Conservation (phyloP, 2,797 vertebrate genomes). For the Orestias chungarensis region DNA sequence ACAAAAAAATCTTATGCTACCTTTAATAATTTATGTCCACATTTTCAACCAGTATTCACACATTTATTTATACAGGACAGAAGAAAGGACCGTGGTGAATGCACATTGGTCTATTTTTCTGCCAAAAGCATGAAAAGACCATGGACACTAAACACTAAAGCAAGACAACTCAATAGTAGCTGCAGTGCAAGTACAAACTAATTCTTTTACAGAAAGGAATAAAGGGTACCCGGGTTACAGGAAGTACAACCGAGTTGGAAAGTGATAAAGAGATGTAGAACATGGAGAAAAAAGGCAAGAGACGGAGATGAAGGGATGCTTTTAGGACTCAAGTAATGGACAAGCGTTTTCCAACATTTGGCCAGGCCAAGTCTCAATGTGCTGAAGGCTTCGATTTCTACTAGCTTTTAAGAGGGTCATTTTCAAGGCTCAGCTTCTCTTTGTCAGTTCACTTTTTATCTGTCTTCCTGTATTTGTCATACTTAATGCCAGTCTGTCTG, state of each 20-base stretch:
- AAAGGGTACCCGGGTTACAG: conserved; percentile 80
- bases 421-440: conserved; percentile 49
- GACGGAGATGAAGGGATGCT: conserved; percentile 51
- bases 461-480: conserved; percentile 60
- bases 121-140: conserved; percentile 62
- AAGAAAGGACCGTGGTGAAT: conserved; percentile 6
- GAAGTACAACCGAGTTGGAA: conserved; percentile 75
- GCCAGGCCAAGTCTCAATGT: conserved; percentile 53
- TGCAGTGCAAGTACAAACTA: conserved; percentile 74
- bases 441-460: conserved; percentile 47
- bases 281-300: conserved; percentile 29
- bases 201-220: conserved; percentile 68
- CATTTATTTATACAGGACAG: conserved; percentile 23
- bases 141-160: conserved; percentile 66
- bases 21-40: background rate
- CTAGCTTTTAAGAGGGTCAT: conserved; percentile 49
- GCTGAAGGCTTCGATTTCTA: conserved; percentile 50
- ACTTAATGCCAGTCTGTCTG: conserved; percentile 54
- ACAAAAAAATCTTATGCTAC: background rate
- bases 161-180: conserved; percentile 62
- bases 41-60: background rate
- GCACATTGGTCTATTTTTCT: conserved; percentile 62
- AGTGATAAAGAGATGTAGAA: conserved; percentile 56
- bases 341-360: conserved; percentile 45
- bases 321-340: conserved; percentile 50